Base-by-base conservation (phyloP, 1,140 invertebrate genomes). In the Zaprionus ghesquierei region DNA sequence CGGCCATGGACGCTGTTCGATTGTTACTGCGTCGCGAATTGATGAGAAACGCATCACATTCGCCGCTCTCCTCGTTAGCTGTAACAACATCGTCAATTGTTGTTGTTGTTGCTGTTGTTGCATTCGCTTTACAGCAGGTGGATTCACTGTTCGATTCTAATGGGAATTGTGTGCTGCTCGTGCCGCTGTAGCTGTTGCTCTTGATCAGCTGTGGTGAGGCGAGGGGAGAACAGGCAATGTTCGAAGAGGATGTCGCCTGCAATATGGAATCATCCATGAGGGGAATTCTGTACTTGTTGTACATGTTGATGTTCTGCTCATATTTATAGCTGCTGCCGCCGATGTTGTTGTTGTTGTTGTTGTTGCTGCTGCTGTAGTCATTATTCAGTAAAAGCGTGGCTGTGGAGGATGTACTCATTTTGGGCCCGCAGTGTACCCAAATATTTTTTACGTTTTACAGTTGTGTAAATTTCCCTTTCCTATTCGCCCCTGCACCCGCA, bases 11-110 rank as follows among this genome's bases (percentile, higher is more conserved):
- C 8, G 59, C 6, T n/a, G 22, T 38, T 3, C 55, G 55, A 58
- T 58, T 58, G 20, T 18, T 51, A 54, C 13, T 62, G 20, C 25
- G 15, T 15, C 12, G 44, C 10, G 69, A 22, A 60, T 49, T 69
- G 15, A 79, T 49, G 22, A 89, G 68, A 25, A 89, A 89, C 0
- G 85, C 31, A 55, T 89, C 84, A n/a, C 74, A 72, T 23, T 89
- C 84, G 23, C 56, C 54, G 29, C 61, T 71, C 20, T 84, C 84
- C 22, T 64, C 65, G 50, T 69, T 63, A 8, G 44, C 23, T 20
- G 61, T 8, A 25, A 33, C 46, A 35, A 23, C 23, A 4, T 31
- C 41, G 13, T 53, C 51, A 29, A 58, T 18, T 2, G 25, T 10
- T 2, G 13, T n/a, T n/a, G n/a, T 8, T n/a, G 10, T 31, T 31